phyloP scores from a whole-genome alignment of 1,140 invertebrate species.

The Drepana arcuata region DNA sequence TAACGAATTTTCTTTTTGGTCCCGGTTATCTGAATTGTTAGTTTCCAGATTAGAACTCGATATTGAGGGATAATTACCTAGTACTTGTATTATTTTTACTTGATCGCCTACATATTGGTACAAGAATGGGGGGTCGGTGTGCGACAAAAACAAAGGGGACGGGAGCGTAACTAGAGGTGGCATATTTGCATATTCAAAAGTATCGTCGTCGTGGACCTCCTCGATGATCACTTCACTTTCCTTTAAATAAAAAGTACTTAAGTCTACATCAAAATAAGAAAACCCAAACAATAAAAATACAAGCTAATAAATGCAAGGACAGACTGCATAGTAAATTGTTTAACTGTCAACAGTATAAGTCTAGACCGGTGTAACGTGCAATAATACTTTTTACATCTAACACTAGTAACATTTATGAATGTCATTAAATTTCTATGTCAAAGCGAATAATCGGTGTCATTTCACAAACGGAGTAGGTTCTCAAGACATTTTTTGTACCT shows the following conservation, averaged over 20 bases:
- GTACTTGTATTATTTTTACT: conserved; percentile 56
- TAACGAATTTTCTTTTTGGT: conserved; percentile 29
- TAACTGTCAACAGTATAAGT: conserved; percentile 1
- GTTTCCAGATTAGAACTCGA: conserved; percentile 23
- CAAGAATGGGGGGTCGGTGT: conserved; percentile 60
- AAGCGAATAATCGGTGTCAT: too few relatives aligned
- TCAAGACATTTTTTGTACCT: too few relatives aligned
- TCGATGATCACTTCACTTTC: conserved; percentile 67
- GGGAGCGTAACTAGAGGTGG: conserved; percentile 47
- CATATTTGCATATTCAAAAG: conserved; percentile 55
- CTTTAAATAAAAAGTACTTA: conserved; percentile 70
- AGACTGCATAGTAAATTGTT: too few relatives aligned
- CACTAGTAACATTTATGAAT: too few relatives aligned
- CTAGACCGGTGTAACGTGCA: conserved; percentile 3
- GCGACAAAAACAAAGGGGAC: conserved; percentile 46
- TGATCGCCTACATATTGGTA: conserved; percentile 59
- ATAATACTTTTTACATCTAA: too few relatives aligned
- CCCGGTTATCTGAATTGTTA: conserved; percentile 28
- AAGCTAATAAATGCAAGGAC: conserved; percentile 55
- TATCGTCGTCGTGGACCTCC: conserved; percentile 62
- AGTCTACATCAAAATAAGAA: conserved; percentile 53
- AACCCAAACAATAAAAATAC: conserved; percentile 19
- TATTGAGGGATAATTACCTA: conserved; percentile 43
- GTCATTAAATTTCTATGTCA: too few relatives aligned
- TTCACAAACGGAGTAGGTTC: too few relatives aligned